phyloP scores from a whole-genome alignment of 1,140 invertebrate species.

The Drosophila sproati region DNA sequence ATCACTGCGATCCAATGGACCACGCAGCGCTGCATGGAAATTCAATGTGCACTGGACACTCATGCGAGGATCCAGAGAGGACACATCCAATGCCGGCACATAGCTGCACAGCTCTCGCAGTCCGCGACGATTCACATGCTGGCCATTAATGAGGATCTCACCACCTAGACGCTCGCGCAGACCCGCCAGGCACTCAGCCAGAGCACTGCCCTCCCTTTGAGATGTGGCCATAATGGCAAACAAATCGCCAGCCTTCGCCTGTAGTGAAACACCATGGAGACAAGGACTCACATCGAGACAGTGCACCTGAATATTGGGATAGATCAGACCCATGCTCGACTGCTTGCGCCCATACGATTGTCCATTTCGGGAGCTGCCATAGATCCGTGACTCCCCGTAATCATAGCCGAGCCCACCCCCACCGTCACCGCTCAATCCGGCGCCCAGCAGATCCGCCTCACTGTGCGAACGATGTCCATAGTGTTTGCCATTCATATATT shows the following conservation, averaged over 20 bases:
- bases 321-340: slow-evolving; percentile 84
- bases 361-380: slow-evolving; percentile 71
- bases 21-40: slow-evolving; percentile 91
- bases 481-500: slow-evolving; percentile 78
- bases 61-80: slow-evolving; percentile 88
- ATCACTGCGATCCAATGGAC: slow-evolving; percentile 87
- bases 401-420: slow-evolving; percentile 60
- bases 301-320: slow-evolving; percentile 89
- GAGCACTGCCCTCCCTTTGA: slow-evolving; percentile 91
- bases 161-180: slow-evolving; percentile 89
- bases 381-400: slow-evolving; percentile 72
- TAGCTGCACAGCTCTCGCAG: slow-evolving; percentile 87
- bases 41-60: slow-evolving; percentile 92
- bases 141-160: slow-evolving; percentile 94
- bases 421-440: slow-evolving; percentile 49
- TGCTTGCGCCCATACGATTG: slow-evolving; percentile 77
- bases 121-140: slow-evolving; percentile 89
- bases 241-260: slow-evolving; percentile 95
- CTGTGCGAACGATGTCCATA: slow-evolving; percentile 83
- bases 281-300: slow-evolving; percentile 86
- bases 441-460: slow-evolving; percentile 81
- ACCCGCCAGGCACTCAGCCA: slow-evolving; percentile 93
- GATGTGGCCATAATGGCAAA: slow-evolving; percentile 94
- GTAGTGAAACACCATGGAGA: slow-evolving; percentile 90
- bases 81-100: slow-evolving; percentile 78